Evolutionary conservation across 2,113 vertebrate species (phyloP).

Genomic region (Atlantisia rogersi): DNA sequence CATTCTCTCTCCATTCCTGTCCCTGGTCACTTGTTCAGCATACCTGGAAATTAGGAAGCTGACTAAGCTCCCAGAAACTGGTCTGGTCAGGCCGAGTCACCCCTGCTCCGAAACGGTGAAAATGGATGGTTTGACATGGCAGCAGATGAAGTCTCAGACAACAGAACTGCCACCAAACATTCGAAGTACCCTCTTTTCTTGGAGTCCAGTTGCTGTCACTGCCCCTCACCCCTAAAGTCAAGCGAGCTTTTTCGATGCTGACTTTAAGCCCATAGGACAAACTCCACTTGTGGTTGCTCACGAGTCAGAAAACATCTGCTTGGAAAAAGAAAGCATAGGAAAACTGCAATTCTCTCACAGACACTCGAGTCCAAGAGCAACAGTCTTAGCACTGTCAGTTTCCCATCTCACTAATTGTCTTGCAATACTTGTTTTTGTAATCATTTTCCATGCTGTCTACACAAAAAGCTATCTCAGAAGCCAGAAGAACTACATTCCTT

Average conservation of each 20-base stretch:
- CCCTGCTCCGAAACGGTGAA: rapidly evolving
- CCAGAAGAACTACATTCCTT: slow-evolving; percentile 55
- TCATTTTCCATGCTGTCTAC: slow-evolving; percentile 40
- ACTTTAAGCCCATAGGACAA: neutral
- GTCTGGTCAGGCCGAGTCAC: neutral
- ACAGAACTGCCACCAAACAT: neutral
- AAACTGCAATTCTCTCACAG: neutral
- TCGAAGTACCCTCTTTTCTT: neutral
- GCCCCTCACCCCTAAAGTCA: neutral
- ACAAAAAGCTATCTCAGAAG: slow-evolving; percentile 5
- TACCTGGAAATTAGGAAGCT: slow-evolving; percentile 18
- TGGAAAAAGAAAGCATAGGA: slow-evolving; percentile 1
- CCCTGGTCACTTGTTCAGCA: neutral
- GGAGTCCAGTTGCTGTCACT: neutral
- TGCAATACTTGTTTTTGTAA: slow-evolving; percentile 65
- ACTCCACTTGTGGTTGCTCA: neutral
- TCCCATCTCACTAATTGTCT: slow-evolving; percentile 53
- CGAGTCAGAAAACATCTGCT: neutral
- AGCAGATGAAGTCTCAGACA: neutral
- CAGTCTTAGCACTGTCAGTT: neutral
- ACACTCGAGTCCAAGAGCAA: neutral
- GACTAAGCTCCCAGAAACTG: neutral
- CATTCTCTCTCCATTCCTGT: neutral
- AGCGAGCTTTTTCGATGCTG: neutral
- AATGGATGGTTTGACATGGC: neutral